Evolutionary conservation across 2,888 invertebrate species (phyloP).

Genomic region (Mimas tiliae): DNA sequence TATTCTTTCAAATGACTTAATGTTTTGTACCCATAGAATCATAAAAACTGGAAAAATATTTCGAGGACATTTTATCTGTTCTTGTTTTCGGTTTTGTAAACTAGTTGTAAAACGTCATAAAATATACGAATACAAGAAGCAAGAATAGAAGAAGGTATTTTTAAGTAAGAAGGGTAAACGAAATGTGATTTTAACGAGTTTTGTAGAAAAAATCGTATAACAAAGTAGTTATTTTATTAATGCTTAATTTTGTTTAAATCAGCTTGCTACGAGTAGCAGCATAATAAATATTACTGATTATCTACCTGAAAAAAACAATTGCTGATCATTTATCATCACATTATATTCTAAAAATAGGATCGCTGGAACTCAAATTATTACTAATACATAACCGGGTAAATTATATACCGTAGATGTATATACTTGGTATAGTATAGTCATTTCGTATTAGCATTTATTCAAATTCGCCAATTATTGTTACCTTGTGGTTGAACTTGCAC

Average conservation of each 20-base stretch:
- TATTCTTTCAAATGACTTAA: background rate
- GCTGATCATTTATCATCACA: too few relatives aligned
- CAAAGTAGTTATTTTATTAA: too few relatives aligned
- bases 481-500: slow-evolving; percentile 20
- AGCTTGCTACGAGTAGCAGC: too few relatives aligned
- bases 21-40: background rate
- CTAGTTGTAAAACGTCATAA: background rate
- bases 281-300: too few relatives aligned
- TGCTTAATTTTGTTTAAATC: too few relatives aligned
- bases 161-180: background rate
- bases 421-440: background rate
- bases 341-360: too few relatives aligned
- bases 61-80: background rate
- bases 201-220: too few relatives aligned
- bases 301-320: too few relatives aligned
- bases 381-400: background rate
- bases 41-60: background rate
- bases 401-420: background rate
- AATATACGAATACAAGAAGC: background rate
- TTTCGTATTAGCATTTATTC: slow-evolving; percentile 7
- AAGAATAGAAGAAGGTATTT: too few relatives aligned
- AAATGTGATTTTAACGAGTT: background rate
- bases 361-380: too few relatives aligned
- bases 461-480: background rate
- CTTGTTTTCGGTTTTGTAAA: background rate